Percentiles rank a stretch among this genome's conserved stretches.
phyloP scores from a whole-genome alignment of 1,140 invertebrate species.

The Brachionus rotundiformis region DNA sequence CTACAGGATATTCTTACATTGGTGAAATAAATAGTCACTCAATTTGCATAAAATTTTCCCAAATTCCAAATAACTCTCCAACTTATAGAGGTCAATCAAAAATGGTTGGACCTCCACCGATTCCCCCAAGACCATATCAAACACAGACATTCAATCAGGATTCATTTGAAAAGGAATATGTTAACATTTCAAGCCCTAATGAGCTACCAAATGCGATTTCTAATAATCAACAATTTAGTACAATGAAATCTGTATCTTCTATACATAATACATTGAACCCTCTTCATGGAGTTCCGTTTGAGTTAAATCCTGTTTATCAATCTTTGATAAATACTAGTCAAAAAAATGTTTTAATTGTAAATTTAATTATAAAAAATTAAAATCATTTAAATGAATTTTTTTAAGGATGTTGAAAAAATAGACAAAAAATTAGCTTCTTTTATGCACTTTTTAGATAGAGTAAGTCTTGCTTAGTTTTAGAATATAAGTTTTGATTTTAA shows the following conservation, averaged over 20 bases:
- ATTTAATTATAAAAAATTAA: no score
- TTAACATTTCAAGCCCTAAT: not conserved
- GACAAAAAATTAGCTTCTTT: not conserved
- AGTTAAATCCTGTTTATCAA: conserved; percentile 44
- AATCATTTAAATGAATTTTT: no score
- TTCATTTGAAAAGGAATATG: conserved; percentile 11
- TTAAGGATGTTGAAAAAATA: conserved; percentile 18
- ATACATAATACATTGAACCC: not conserved
- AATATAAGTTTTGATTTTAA: no score
- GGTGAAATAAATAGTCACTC: conserved; percentile 49
- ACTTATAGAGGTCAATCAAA: not conserved
- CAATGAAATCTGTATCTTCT: not conserved
- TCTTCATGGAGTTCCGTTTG: conserved; percentile 37
- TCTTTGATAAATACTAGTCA: not conserved
- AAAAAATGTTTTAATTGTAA: not conserved
- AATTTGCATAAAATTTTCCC: conserved; percentile 46
- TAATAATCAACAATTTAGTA: not conserved
- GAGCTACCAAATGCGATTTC: not conserved
- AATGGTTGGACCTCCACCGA: not conserved
- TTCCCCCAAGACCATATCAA: conserved; percentile 44
- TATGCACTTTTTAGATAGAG: not conserved
- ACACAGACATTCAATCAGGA: not conserved
- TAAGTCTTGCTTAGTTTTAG: no score
- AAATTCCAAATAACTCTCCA: conserved; percentile 20
- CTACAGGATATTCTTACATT: conserved; percentile 38